These are phyloP conservation scores for Hydrochoerus hydrochaeris DNA, from an alignment of 2,113 vertebrate genomes.

Conservation along the genomic window DNA sequence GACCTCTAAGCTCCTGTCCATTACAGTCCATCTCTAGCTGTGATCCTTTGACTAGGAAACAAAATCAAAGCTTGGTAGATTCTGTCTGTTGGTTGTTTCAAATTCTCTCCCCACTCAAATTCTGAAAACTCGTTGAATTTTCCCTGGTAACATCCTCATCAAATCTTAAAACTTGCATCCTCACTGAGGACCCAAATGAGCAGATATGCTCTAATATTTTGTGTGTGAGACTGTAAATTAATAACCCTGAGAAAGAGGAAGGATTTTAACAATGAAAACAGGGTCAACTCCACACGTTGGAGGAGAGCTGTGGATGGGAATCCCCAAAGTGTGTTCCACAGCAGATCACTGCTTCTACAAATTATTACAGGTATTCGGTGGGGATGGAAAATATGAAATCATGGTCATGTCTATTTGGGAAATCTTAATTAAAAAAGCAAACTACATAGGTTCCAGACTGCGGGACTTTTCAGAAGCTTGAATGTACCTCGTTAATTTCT, in stretches of 20 bases:
- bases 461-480: not conserved
- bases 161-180: not conserved
- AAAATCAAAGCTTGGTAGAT: not conserved
- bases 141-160: not conserved
- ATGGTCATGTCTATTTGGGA: not conserved
- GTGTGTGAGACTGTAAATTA: not conserved
- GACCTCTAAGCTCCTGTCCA: not conserved
- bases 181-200: not conserved
- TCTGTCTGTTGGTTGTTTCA: not conserved
- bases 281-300: not conserved
- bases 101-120: not conserved
- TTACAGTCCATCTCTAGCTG: not conserved
- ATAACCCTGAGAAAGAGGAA: not conserved
- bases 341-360: not conserved
- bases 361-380: not conserved
- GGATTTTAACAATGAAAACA: not conserved
- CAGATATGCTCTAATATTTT: not conserved
- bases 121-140: conserved; percentile 26
- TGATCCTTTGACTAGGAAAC: not conserved
- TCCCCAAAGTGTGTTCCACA: not conserved
- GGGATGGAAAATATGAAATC: not conserved
- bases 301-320: not conserved
- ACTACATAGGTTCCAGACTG: not conserved
- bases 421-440: conserved; percentile 4
- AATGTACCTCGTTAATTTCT: not conserved